Evolutionary conservation across 2,888 invertebrate genomes (phyloP).

Genomic region (Lymantria monacha): DNA sequence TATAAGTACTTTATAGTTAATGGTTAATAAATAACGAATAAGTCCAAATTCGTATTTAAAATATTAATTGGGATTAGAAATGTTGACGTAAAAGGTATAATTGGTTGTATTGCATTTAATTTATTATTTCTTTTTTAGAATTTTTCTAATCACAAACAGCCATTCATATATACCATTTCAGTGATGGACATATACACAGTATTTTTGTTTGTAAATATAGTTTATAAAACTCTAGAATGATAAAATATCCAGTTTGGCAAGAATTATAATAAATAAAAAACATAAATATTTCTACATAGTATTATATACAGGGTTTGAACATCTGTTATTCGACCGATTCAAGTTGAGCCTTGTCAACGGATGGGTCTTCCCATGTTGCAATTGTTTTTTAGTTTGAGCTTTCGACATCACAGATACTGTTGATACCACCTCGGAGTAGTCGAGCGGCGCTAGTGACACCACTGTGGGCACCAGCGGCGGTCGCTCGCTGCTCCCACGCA

Average conservation of each 20-base stretch:
- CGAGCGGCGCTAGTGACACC: conserved; percentile 58
- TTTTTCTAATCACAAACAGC: conserved; percentile 76
- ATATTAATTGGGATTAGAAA: no score
- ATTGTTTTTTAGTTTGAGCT: conserved; percentile 89
- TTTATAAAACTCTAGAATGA: conserved; percentile 81
- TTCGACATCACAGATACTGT: conserved; percentile 84
- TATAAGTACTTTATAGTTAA: no score
- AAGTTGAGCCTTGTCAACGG: conserved; percentile 93
- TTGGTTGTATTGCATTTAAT: conserved; percentile 72
- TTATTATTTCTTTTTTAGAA: conserved; percentile 71
- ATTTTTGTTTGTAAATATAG: conserved; percentile 78
- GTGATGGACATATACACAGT: conserved; percentile 78
- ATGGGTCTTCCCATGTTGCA: conserved; percentile 96
- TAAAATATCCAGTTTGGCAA: conserved; percentile 82
- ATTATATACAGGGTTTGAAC: conserved; percentile 93
- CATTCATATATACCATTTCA: conserved; percentile 65
- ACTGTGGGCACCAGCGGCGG: conserved; percentile 68
- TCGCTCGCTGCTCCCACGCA: conserved; percentile 50
- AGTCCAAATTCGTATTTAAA: no score
- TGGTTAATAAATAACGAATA: no score
- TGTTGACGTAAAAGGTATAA: conserved; percentile 60
- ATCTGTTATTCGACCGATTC: conserved; percentile 86
- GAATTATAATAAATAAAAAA: conserved; percentile 80
- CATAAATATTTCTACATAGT: conserved; percentile 88
- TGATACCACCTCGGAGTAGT: conserved; percentile 79